These are phyloP conservation scores for Zygothrica quintamaculata DNA, from an alignment of 2,888 invertebrate species.

Conservation along the genomic window DNA sequence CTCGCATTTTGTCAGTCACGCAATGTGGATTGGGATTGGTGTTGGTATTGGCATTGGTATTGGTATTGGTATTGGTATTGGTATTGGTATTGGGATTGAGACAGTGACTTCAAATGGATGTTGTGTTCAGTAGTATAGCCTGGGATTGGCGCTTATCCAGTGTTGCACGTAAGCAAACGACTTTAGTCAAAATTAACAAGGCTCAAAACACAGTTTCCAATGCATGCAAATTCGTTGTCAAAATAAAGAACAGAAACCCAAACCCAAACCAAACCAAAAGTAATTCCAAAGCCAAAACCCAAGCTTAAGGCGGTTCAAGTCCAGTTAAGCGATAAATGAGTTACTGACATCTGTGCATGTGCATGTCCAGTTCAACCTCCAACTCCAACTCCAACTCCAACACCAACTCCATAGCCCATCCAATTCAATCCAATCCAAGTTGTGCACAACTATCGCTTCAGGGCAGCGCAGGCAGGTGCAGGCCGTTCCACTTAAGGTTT, in stretches of 20 bases:
- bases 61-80: conserved; percentile 7
- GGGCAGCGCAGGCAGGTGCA: conserved; percentile 65
- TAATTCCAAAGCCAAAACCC: conserved; percentile 29
- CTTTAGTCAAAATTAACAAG: conserved; percentile 82
- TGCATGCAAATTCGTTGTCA: conserved; percentile 83
- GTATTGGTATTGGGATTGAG: neutral
- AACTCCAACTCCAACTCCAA: conserved; percentile 18
- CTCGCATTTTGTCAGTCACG: conserved; percentile 72
- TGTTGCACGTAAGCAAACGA: conserved; percentile 64
- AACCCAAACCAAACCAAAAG: conserved; percentile 35
- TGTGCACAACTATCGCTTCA: conserved; percentile 38
- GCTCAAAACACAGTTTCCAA: conserved; percentile 81
- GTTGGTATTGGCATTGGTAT: conserved; percentile 4
- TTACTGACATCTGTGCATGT: conserved; percentile 74
- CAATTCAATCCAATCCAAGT: conserved; percentile 19
- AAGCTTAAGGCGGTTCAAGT: conserved; percentile 21
- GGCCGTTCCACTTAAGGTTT: conserved; percentile 23
- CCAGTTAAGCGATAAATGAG: conserved; percentile 80
- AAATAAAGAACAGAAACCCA: conserved; percentile 61
- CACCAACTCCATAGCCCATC: neutral
- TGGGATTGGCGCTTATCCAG: conserved; percentile 50
- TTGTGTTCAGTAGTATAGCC: neutral
- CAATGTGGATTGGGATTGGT: conserved; percentile 47
- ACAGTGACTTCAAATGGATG: neutral
- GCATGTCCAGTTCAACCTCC: conserved; percentile 63